Evolutionary conservation across 92 coral and sea anemone genomes (phyloP), one percentile per base, ranked within the genome.

Genomic region (Virgularia gustaviana): DNA sequence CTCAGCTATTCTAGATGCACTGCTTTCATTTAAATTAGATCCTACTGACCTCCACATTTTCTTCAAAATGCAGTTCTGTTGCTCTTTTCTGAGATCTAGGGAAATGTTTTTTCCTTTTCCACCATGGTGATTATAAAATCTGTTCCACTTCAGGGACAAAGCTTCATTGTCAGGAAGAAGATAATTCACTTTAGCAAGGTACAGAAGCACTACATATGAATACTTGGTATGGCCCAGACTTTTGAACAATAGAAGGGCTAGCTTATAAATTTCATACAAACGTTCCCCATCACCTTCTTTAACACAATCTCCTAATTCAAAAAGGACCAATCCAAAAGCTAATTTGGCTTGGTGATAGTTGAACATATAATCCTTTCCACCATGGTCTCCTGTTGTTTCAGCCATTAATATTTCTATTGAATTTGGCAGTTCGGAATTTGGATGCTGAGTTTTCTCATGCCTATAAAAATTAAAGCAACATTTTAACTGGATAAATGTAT

Each of bases 81-180:
- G 62, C n/a, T 55, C 62, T 27, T 55, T 55, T 9, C 62, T 24
- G n/a, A 55, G 62, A 55, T 55, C 62, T 1, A 55, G 16, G 15
- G 62, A 37, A 9, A 55, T 27, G 62, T 55, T 55, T 8, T 55
- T 55, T 24, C 62, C 62, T 24, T 24, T 27, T 9, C 62, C 62
- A 55, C 62, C 62, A 55, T 55, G 62, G 35, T 55, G 62, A 37
- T 55, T 55, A 18, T 55, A 55, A 55, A 55, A 55, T 20, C 62
- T 15, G 35, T 55, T 55, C 62, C 62, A 55, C n/a, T 55, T 55
- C 33, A 55, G 11, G 5, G 62, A 27, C 5, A 55, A 55, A 23
- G 62, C 62, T 55, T 55, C 62, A 2, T 24, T 9, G n/a, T 55
- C 16, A 5, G 62, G 62, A 27, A 55, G 62, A 27, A 55, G 33